Evolutionary conservation across 1,140 invertebrate species (phyloP), one percentile per base, ranked within the genome.

Genomic region (Papilio dardanus): DNA sequence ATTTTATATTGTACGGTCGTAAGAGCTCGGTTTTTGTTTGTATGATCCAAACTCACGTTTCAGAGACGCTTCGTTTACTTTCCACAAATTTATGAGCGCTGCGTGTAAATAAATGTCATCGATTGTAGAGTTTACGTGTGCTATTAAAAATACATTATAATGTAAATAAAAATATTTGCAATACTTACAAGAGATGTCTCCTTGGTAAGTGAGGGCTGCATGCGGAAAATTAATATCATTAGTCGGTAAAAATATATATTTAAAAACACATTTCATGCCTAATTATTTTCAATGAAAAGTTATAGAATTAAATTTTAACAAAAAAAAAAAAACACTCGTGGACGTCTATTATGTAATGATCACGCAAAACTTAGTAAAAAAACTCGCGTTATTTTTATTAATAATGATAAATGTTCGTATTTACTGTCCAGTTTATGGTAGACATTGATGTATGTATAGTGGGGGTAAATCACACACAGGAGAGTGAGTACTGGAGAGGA

Each of bases 201-300:
- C 93, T 86, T 74, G 92, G 90, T 91, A 94, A 93, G 81, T 94
- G 93, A 67, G 93, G 89, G 89, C 93, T 94, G 93, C 91, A 93
- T 93, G 91, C 91, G 83, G 78, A 90, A 91, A 92, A 89, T 87
- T 86, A 86, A 86, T 79, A 82, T 82, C 83, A 83, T 88, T 89
- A 88, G 88, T 88, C 78, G 77, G 76, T 77, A 76, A 37, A 74
- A 76, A 82, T n/a, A n/a, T n/a, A 78, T 79, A 77, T 28, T 28
- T 10, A 42, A 40, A 35, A 65, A 69, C 19, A 73, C 14, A 58
- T 30, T 46, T 8, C 68, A 71, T 71, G 68, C 40, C 28, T 31
- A 71, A 46, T 46, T 50, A 46, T 50, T 62, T 62, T 24, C n/a
- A 16, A 28, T 5, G 10, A 16, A 14, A 62, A 28, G 54, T 62